phyloP scores from a whole-genome alignment of 2,113 vertebrate genomes.

The Pteronura brasiliensis region DNA sequence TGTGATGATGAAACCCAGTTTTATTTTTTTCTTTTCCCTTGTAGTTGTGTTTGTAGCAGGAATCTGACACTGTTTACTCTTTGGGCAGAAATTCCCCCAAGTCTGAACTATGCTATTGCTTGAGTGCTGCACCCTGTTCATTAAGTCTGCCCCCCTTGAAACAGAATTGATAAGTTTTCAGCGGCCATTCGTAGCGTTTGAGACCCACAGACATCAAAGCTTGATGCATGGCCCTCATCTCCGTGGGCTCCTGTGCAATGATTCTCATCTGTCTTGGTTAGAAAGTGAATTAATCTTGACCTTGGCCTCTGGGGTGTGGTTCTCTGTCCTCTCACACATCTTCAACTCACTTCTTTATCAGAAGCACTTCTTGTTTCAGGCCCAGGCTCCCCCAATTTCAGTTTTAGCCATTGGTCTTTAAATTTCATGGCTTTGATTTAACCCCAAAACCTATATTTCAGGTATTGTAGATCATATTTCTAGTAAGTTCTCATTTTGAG shows the following conservation, averaged over 20 bases:
- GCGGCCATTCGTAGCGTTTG: conserved; percentile 34
- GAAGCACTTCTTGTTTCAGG: conserved; percentile 43
- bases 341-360: conserved; percentile 52
- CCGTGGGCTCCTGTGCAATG: conserved; percentile 37
- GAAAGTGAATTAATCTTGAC: conserved; percentile 73
- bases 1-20: background rate
- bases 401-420: conserved; percentile 40
- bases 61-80: background rate
- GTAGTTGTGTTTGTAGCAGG: background rate
- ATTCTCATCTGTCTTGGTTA: conserved; percentile 76
- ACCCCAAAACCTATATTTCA: conserved; percentile 55
- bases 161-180: conserved; percentile 63
- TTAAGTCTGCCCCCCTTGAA: conserved; percentile 44
- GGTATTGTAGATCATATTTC: conserved; percentile 1
- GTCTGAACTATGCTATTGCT: background rate
- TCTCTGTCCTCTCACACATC: conserved; percentile 40
- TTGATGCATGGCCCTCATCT: conserved; percentile 75
- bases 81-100: conserved; percentile 8
- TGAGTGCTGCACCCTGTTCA: conserved; percentile 21
- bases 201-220: conserved; percentile 55
- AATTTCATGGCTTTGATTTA: conserved; percentile 51
- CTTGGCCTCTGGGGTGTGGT: conserved; percentile 66
- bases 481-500: conserved; percentile 52
- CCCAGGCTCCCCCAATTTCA: background rate
- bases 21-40: background rate